A percentile compares a stretch with the other conserved stretches of the same genome.
Conservation (phyloP, 2,888 invertebrate species). For the Drosophila meridionalis region DNA sequence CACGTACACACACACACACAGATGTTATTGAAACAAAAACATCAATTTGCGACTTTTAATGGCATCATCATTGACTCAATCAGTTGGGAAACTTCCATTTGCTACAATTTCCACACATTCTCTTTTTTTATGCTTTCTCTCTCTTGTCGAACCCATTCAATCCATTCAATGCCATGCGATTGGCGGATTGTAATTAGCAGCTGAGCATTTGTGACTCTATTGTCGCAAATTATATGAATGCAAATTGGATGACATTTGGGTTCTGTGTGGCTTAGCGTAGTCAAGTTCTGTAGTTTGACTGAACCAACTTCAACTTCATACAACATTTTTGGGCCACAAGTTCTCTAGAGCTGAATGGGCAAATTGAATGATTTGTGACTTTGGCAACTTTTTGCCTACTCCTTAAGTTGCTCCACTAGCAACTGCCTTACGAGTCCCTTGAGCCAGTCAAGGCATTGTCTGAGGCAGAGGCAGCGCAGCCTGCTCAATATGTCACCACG, state of each 20-base stretch:
- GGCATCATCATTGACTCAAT: slow-evolving; percentile 80
- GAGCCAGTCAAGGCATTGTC: slow-evolving; percentile 23
- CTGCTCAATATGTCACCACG: slow-evolving; percentile 30
- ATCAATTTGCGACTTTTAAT: slow-evolving; percentile 79
- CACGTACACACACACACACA: slow-evolving; percentile 20
- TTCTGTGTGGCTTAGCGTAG: not conserved
- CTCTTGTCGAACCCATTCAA: not conserved
- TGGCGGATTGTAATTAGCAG: slow-evolving; percentile 13
- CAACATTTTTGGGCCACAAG: not conserved
- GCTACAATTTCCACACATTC: slow-evolving; percentile 15
- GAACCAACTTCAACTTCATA: not conserved
- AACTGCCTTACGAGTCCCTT: slow-evolving; percentile 58
- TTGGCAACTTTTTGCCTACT: slow-evolving; percentile 37
- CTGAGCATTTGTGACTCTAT: not conserved
- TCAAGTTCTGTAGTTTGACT: not conserved
- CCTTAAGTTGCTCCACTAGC: slow-evolving; percentile 9
- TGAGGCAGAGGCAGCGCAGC: slow-evolving; percentile 16
- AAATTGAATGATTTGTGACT: slow-evolving; percentile 70
- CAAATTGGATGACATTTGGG: slow-evolving; percentile 18
- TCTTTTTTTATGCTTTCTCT: not conserved
- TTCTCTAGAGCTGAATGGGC: slow-evolving; percentile 27
- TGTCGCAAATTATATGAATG: slow-evolving; percentile 2
- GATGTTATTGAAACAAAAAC: slow-evolving; percentile 69
- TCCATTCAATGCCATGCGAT: not conserved
- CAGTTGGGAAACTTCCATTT: slow-evolving; percentile 70